These are phyloP conservation scores for Zygogramma bicolorata DNA, from an alignment of 2,888 invertebrate genomes.

Conservation along the genomic window DNA sequence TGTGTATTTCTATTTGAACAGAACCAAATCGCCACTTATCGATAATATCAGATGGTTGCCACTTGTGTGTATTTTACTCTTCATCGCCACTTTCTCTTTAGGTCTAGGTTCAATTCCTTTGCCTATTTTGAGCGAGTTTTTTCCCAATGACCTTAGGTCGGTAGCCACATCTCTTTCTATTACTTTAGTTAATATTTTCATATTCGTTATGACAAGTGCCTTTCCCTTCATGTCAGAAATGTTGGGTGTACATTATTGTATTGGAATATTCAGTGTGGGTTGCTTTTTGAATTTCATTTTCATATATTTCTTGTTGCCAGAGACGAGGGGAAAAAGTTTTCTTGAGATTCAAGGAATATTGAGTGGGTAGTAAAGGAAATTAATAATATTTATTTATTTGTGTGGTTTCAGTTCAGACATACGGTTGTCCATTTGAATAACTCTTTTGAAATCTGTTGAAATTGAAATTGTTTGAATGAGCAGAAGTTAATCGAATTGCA, in stretches of 20 bases:
- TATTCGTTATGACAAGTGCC: not conserved
- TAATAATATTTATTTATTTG: not conserved
- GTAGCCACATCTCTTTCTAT: not conserved
- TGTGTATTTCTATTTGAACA: not conserved
- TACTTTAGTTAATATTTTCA: not conserved
- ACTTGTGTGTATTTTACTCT: not conserved
- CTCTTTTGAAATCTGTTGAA: no score
- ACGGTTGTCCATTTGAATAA: no score
- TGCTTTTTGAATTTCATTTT: not conserved
- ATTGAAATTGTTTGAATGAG: no score
- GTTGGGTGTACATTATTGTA: constrained; percentile 19
- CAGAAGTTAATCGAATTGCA: no score
- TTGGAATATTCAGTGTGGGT: constrained; percentile 19
- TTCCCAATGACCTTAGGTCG: not conserved
- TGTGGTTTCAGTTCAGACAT: no score
- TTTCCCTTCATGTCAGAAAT: constrained; percentile 33
- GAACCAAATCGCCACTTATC: not conserved
- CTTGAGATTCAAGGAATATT: not conserved
- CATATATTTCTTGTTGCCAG: not conserved
- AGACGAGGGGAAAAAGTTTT: not conserved
- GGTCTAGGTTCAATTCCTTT: not conserved
- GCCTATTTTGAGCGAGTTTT: not conserved
- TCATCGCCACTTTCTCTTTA: not conserved
- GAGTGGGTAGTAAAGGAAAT: no score
- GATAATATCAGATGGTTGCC: not conserved